Conservation (phyloP, 2,113 vertebrate species). For the Scomber japonicus region DNA sequence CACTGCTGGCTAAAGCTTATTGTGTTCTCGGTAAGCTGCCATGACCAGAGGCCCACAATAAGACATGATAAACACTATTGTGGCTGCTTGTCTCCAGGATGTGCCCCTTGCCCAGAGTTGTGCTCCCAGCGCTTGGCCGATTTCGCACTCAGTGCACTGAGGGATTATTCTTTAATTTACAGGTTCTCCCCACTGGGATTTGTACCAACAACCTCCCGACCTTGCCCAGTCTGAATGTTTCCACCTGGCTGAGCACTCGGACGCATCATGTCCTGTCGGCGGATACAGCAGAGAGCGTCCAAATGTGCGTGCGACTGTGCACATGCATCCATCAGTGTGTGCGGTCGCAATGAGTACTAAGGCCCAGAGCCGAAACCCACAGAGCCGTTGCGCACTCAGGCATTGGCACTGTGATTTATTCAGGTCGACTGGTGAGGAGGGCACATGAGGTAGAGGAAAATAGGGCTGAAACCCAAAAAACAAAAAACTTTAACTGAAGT, state of each 20-base stretch:
- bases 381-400: background rate
- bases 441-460: background rate
- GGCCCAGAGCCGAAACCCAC: background rate
- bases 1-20: background rate
- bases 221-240: conserved; percentile 28
- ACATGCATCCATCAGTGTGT: background rate
- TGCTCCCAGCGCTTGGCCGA: background rate
- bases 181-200: background rate
- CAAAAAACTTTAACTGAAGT: background rate
- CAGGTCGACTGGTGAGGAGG: conserved; percentile 1
- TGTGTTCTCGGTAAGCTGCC: conserved; percentile 14
- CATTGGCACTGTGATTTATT: conserved; percentile 11
- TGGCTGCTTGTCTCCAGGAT: conserved; percentile 10
- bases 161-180: conserved; percentile 37
- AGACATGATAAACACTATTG: conserved; percentile 3
- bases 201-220: conserved; percentile 35
- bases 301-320: background rate
- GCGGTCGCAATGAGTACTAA: background rate
- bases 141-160: conserved; percentile 13
- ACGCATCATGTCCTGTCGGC: conserved; percentile 8
- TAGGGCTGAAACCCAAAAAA: background rate
- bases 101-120: background rate
- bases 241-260: conserved; percentile 28
- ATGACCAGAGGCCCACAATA: conserved; percentile 21
- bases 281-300: too few species aligned